Base-by-base conservation (phyloP, 2,888 invertebrate genomes). In the Dicyrtoma fusca region DNA sequence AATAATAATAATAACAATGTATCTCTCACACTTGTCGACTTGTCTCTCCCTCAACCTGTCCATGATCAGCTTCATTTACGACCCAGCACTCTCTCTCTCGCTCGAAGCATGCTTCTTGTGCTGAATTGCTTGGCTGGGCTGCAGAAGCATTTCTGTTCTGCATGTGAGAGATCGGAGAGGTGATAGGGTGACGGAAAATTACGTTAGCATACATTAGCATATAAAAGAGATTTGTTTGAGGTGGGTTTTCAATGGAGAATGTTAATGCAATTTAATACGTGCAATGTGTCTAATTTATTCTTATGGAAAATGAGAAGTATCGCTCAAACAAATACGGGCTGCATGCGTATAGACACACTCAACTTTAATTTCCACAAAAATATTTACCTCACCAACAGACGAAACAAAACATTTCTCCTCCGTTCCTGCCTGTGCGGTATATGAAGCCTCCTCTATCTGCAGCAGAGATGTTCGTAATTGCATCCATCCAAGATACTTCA, bases 121-220 rank as follows among this genome's bases (percentile, higher is more conserved):
- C 49, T 49, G 14, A 11, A 45, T 45, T 49, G 3, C 19, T 4
- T 49, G 5, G 19, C 49, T 55, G 21, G 6, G n/a, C n/a, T n/a
- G n/a, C 10, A 59, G 25, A 25, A 26, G 25, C 19, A 13, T 62
- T n/a, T 14, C 17, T 42, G 42, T 34, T 6, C 17, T 62, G n/a
- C 14, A 34, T 34, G 42, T 34, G 61, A 26, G 61, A 42, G 61
- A 25, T 23, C 13, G 25, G 26, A 19, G 62, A 44, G 51, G 34
- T 49, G 64, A 25, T 25, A 26, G 49, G 21, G 51, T 26, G 21
- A 5, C 42, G 65, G 45, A 47, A 51, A 65, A 25, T 65, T 34
- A 25, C 47, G 14, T 57, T 57, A 34, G 62, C 44, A 63, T 63
- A 63, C 42, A 65, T 66, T 51, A 42, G 53, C 66, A 66, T 66